Evolutionary conservation across 2,797 vertebrate genomes (phyloP).

Genomic region (Erpetoichthys calabaricus): DNA sequence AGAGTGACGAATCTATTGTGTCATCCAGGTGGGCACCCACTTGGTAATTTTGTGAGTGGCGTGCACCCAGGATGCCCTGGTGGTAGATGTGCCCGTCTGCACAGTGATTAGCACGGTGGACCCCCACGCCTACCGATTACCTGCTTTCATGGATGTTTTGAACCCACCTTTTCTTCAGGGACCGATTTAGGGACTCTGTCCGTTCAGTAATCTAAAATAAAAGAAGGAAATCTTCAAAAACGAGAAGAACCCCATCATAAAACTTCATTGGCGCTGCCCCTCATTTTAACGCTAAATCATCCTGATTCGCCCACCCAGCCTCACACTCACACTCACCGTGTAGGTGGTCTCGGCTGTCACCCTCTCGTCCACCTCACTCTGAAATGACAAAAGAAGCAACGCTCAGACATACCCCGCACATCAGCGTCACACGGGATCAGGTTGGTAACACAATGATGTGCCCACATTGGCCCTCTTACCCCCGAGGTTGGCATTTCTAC

Average conservation of each 20-base stretch:
- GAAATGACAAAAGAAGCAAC: conserved; percentile 27
- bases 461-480: too few relatives aligned
- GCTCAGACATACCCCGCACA: conserved; percentile 10
- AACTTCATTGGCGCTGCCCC: not conserved
- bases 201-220: conserved; percentile 58
- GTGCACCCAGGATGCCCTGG: too few relatives aligned
- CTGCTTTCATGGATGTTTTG: too few relatives aligned
- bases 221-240: conserved; percentile 9
- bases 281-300: not conserved
- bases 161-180: conserved; percentile 71
- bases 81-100: too few relatives aligned
- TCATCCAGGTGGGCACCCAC: too few relatives aligned
- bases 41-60: too few relatives aligned
- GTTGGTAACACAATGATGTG: too few relatives aligned
- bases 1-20: too few relatives aligned
- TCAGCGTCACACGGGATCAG: too few relatives aligned
- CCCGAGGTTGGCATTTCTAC: too few relatives aligned
- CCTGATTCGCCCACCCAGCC: not conserved
- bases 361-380: conserved; percentile 43
- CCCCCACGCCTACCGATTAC: too few relatives aligned
- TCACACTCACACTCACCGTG: conserved; percentile 35
- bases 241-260: not conserved
- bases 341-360: conserved; percentile 35
- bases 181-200: conserved; percentile 66
- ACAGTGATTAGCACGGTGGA: too few relatives aligned